Evolutionary conservation across 2,113 vertebrate genomes (phyloP), one percentile per base, ranked within the genome.

Genomic region (Chunga burmeisteri): DNA sequence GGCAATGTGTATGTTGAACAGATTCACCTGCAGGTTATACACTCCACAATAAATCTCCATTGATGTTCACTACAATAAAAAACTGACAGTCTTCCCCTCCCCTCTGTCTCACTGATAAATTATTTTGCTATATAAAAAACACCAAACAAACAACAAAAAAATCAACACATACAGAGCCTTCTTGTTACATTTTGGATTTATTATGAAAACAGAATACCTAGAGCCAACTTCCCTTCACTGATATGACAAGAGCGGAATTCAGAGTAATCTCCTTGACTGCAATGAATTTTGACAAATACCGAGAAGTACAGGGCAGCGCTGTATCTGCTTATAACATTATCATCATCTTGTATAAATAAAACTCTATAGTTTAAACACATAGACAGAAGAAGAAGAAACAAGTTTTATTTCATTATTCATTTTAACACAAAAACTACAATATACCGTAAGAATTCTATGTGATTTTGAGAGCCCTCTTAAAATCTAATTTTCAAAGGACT

Each of bases 1-100:
- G 8, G 23, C 21, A 83, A 52, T 0, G 0, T 6, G 10, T 5
- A 49, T 0, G 1, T 3, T 22, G 30, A 75, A 63, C 27, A 85
- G 32, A 44, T 80, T 75, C 75, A 80, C 20, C 9, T 72, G 27
- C 30, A 74, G 27, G 12, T 79, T 47, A 68, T 36, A 74, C 3
- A 46, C 18, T 32, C 22, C 25, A 17, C 32, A 78, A 38, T 26
- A 63, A 40, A 81, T 38, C 14, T 47, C 61, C 26, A 67, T 15
- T 42, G n/a, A 71, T 34, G 13, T 32, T 66, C 26, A 62, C 25
- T 6, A 50, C 14, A 66, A 32, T 23, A 9, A 71, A 82, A 74
- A 38, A 10, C 27, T 44, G 11, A 44, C 5, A 71, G 50, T 23
- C 27, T 55, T 71, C 12, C 46, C 26, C 58, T 59, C 13, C 30